Percentiles rank a stretch among this genome's conserved stretches.
phyloP scores from a whole-genome alignment of 2,888 invertebrate species.

The Germaria angustata region DNA sequence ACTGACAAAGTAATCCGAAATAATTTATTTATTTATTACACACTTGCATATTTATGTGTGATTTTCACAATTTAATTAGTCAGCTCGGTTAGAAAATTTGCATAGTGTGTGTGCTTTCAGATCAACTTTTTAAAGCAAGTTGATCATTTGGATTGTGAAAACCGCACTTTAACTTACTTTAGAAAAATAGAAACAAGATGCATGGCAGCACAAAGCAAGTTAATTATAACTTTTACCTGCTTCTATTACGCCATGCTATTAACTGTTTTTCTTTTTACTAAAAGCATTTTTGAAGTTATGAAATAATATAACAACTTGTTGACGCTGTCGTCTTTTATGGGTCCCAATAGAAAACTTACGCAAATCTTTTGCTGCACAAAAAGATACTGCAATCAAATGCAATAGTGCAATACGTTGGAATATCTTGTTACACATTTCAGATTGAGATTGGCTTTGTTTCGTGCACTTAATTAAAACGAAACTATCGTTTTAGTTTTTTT shows the following conservation, averaged over 20 bases:
- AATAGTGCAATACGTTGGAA: neutral
- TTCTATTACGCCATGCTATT: neutral
- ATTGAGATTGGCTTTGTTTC: neutral
- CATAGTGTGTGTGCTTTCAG: too few relatives aligned
- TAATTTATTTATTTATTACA: too few relatives aligned
- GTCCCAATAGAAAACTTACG: slow-evolving; percentile 72
- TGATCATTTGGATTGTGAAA: too few relatives aligned
- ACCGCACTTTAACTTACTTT: too few relatives aligned
- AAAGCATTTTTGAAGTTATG: slow-evolving; percentile 14
- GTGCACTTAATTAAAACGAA: neutral
- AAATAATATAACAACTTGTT: slow-evolving; percentile 23
- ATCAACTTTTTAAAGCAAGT: too few relatives aligned
- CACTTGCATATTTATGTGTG: too few relatives aligned
- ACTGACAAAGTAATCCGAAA: too few relatives aligned
- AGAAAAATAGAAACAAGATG: neutral
- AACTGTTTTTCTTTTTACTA: neutral
- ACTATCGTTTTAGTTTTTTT: neutral
- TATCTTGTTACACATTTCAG: slow-evolving; percentile 57
- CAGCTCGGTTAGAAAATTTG: too few relatives aligned
- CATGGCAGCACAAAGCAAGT: neutral
- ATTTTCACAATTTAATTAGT: too few relatives aligned
- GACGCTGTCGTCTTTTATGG: slow-evolving; percentile 1
- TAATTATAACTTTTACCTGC: neutral
- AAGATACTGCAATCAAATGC: slow-evolving; percentile 31
- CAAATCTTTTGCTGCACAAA: slow-evolving; percentile 73